Evolutionary conservation across 2,888 invertebrate genomes (phyloP), one percentile per base, ranked within the genome.

Genomic region (Machimus atricapillus): DNA sequence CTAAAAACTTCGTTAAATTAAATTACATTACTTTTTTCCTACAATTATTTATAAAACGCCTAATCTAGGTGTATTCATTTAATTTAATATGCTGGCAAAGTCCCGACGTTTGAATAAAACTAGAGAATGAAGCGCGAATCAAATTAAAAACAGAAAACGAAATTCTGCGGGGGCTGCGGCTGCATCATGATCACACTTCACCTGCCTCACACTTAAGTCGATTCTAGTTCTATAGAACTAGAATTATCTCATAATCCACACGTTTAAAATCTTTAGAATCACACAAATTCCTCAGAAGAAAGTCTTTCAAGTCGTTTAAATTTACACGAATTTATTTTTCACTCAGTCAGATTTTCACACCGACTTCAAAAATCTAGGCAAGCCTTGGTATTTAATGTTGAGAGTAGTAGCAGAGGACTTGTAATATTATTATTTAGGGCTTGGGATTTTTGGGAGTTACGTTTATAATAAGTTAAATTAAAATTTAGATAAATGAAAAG

Each of bases 1-100:
- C 27, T 66, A 83, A 66, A 83, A 66, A 83, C 66, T 83, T 40
- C 83, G 6, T 83, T 83, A 83, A 83, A 83, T 83, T 37, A 83
- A 83, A 83, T 66, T 83, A 66, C 58, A 83, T 83, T 31, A 58
- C 66, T 83, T 82, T n/a, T 34, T 37, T 66, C 83, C 83, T 83
- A 83, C 34, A 83, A 83, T 40, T 83, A 83, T 83, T 83, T 83
- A 83, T 83, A 83, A 19, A 58, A 58, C 58, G 37, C 34, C 14
- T 83, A 66, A 34, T 46, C 27, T 52, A 56, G 27, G 56, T 56
- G 16, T 82, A 34, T 27, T 56, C 52, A 56, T 83, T 83, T 83
- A 31, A 66, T 66, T 66, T 66, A 83, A 83, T 83, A 40, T 83
- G 58, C 37, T 40, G 31, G 23, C 40, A 27, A 52, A 46, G 46